phyloP scores from a whole-genome alignment of 2,888 invertebrate species.

The Tetheella fluctuosa region DNA sequence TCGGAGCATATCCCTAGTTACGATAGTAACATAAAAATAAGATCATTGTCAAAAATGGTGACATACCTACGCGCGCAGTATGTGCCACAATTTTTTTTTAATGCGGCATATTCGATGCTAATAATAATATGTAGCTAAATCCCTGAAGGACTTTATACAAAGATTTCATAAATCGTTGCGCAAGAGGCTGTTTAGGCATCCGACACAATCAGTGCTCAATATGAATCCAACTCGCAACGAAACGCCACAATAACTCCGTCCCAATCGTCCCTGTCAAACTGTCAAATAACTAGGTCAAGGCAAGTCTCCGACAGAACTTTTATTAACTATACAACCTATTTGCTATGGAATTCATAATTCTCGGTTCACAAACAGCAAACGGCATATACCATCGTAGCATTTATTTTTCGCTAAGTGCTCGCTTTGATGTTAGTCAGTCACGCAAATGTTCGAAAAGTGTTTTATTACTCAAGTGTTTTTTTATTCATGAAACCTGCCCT shows the following conservation, averaged over 20 bases:
- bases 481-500: background rate
- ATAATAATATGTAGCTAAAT: no score
- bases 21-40: no score
- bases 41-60: no score
- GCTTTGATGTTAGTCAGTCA: background rate
- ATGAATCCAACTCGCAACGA: background rate
- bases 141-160: no score
- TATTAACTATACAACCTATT: background rate
- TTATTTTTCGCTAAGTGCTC: slow-evolving; percentile 7
- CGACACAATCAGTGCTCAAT: no score
- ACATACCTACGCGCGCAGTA: no score
- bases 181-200: no score
- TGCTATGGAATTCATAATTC: slow-evolving; percentile 3
- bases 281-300: background rate
- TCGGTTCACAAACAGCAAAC: background rate
- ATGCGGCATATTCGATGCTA: no score
- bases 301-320: background rate
- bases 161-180: no score
- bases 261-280: background rate
- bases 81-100: no score
- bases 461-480: background rate
- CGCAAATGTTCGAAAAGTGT: background rate
- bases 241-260: background rate
- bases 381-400: background rate
- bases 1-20: no score